These are phyloP conservation scores for Apodemia zela DNA, from an alignment of 2,888 invertebrate species.

Conservation along the genomic window DNA sequence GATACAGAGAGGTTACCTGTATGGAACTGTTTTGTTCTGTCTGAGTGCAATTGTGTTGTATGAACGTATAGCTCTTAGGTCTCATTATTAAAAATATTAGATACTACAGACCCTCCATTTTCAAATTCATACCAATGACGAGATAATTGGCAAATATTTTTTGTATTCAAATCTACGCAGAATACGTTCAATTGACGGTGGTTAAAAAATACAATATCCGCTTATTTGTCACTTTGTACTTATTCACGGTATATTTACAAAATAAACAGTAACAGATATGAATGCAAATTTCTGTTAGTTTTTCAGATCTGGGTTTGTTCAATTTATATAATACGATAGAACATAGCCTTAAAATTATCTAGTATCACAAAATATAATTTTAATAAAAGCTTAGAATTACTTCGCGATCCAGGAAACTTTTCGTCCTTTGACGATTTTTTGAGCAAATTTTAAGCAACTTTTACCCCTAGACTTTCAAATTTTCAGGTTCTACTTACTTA, in stretches of 20 bases:
- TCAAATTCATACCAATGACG: conserved; percentile 17
- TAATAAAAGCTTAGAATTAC: too few species aligned
- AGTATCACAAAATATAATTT: too few species aligned
- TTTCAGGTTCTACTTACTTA: too few species aligned
- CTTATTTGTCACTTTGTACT: not conserved
- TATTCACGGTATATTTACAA: not conserved
- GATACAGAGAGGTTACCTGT: conserved; percentile 36
- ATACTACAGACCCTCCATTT: conserved; percentile 28
- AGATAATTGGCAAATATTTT: conserved; percentile 14
- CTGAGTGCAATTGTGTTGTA: conserved; percentile 43
- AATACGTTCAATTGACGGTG: not conserved
- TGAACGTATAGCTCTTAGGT: conserved; percentile 35
- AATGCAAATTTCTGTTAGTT: too few species aligned
- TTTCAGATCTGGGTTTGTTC: too few species aligned
- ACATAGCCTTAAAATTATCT: too few species aligned
- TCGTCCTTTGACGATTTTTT: too few species aligned
- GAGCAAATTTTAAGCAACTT: too few species aligned
- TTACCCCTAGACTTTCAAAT: too few species aligned
- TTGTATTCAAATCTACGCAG: conserved; percentile 4
- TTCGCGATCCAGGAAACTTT: too few species aligned
- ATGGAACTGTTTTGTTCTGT: conserved; percentile 42
- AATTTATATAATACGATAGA: too few species aligned
- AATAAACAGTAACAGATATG: not conserved
- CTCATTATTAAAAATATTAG: conserved; percentile 36
- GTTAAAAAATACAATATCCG: not conserved